Evolutionary conservation across 2,797 vertebrate species (phyloP), one percentile per base, ranked within the genome.

Genomic region (Alfaro cultratus): DNA sequence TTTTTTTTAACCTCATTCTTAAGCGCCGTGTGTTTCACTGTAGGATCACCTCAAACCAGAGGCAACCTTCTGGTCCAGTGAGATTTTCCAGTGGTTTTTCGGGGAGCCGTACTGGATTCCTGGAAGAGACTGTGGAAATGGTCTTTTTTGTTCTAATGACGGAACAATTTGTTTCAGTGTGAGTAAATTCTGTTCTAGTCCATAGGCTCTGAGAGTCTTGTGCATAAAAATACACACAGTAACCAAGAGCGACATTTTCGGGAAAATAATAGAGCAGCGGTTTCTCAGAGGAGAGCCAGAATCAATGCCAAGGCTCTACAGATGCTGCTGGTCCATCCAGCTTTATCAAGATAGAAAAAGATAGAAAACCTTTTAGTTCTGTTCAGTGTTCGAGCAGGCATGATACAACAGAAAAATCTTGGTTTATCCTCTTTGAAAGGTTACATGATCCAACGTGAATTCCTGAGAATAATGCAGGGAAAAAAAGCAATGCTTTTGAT

Each of bases 141-240:
- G 26, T 43, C 18, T 45, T 21, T n/a, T 16, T 43, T 57, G 23
- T 57, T 29, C 55, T 31, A 41, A 9, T 46, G 7, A 4, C 18
- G 9, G 43, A 31, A 34, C 5, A 70, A 39, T 16, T 51, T 75
- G 67, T 82, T 77, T 77, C 72, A 83, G 45, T 26, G 13, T 71
- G n/a, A n/a, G 57, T 76, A 12, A 51, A 75, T 55, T 49, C 1
- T 41, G 6, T 68, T 68, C 5, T 26, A 23, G 3, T 45, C 73
- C 18, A 23, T 29, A 68, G 57, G 76, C 73, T 76, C 36, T 29
- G 7, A 53, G 36, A 71, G 45, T 53, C n/a, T 60, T 36, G 46
- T 47, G 29, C 45, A 62, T 67, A 81, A 60, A 79, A 36, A 36
- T 36, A 64, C 13, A 57, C 64, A 57, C 53, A 49, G 2, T 0